phyloP scores from a whole-genome alignment of 2,888 invertebrate species.

The Oscheius sp. region DNA sequence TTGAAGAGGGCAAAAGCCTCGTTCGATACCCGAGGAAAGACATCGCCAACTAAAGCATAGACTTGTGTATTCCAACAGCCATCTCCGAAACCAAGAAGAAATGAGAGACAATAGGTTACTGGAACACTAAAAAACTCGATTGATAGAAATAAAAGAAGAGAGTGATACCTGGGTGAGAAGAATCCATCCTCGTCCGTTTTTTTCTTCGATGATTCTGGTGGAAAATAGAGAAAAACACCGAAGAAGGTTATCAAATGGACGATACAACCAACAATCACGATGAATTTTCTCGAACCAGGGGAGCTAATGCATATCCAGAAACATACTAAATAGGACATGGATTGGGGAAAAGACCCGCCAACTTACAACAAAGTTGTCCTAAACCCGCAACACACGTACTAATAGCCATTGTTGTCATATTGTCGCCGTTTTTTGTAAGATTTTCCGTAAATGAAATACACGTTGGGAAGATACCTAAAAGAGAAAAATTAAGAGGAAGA shows the following conservation, averaged over 20 bases:
- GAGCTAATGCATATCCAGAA: conserved; percentile 13
- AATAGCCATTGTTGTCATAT: conserved; percentile 11
- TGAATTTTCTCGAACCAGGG: conserved; percentile 80
- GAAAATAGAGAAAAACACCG: conserved; percentile 56
- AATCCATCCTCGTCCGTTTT: conserved; percentile 75
- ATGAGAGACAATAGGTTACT: conserved; percentile 86
- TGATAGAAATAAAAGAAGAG: not conserved
- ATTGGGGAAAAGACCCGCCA: not conserved
- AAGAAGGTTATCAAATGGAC: conserved; percentile 71
- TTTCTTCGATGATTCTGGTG: conserved; percentile 78
- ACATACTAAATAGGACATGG: conserved; percentile 15
- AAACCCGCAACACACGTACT: conserved; percentile 23
- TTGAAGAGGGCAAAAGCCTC: conserved; percentile 97
- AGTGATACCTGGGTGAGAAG: conserved; percentile 8
- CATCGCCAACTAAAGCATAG: conserved; percentile 87
- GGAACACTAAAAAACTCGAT: conserved; percentile 71
- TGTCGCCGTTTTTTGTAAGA: conserved; percentile 3
- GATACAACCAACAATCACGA: conserved; percentile 82
- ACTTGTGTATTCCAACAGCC: conserved; percentile 88
- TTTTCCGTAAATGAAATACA: conserved; percentile 23
- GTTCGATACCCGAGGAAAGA: conserved; percentile 84
- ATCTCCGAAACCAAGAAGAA: conserved; percentile 92
- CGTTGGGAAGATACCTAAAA: conserved; percentile 29
- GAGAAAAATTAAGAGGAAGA: not conserved
- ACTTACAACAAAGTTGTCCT: conserved; percentile 26